These are phyloP conservation scores for Pemphredon lugubris DNA, from an alignment of 2,888 invertebrate genomes.

Conservation along the genomic window DNA sequence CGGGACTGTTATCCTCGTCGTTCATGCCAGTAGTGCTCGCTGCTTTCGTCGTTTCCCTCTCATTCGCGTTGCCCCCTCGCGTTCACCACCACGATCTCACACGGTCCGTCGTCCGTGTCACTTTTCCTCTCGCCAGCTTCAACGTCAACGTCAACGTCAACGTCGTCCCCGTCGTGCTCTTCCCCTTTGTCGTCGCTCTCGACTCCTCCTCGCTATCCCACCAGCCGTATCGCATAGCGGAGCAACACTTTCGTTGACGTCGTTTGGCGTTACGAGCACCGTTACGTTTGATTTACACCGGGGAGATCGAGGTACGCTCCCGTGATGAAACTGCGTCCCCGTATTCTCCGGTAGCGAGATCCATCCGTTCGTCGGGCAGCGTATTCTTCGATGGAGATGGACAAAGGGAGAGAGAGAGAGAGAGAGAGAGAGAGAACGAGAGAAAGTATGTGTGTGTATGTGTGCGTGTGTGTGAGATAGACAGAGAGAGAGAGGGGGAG, in stretches of 20 bases:
- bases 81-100: conserved; percentile 42
- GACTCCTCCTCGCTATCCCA: conserved; percentile 9
- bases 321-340: too few relatives aligned
- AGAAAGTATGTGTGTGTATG: too few relatives aligned
- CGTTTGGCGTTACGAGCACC: too few relatives aligned
- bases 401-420: too few relatives aligned
- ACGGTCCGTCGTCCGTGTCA: conserved; percentile 12
- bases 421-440: too few relatives aligned
- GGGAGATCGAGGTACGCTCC: too few relatives aligned
- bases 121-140: conserved; percentile 7
- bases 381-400: too few relatives aligned
- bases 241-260: conserved; percentile 14
- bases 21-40: conserved; percentile 61
- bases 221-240: conserved; percentile 45
- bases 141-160: neutral
- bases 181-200: neutral
- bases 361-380: too few relatives aligned
- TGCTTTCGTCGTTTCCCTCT: conserved; percentile 49
- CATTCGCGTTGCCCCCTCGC: conserved; percentile 10
- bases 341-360: too few relatives aligned
- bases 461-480: too few relatives aligned
- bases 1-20: conserved; percentile 48
- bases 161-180: neutral
- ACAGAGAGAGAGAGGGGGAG: too few relatives aligned
- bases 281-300: too few relatives aligned